Conservation (phyloP, 2,888 invertebrate species). For the Drosophila parthenogenetica region DNA sequence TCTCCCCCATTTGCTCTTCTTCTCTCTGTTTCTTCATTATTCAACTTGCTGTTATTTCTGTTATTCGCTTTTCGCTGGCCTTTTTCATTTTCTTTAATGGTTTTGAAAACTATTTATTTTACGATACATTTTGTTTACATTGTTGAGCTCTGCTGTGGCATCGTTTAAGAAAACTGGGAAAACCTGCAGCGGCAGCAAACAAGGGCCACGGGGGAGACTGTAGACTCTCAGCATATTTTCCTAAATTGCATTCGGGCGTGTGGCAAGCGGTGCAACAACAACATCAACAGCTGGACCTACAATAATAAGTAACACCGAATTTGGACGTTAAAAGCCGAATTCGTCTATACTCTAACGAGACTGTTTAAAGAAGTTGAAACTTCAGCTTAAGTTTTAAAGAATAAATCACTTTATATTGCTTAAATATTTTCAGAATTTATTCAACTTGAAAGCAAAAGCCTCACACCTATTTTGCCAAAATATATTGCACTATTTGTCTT, state of each 20-base stretch:
- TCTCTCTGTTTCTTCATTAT: not conserved
- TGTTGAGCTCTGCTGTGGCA: constrained; percentile 51
- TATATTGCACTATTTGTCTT: too few relatives aligned
- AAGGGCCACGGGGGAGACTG: too few relatives aligned
- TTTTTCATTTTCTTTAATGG: constrained; percentile 50
- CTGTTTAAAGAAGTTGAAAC: not conserved
- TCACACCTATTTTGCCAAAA: too few relatives aligned
- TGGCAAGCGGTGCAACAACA: constrained; percentile 41
- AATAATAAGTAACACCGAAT: constrained; percentile 21
- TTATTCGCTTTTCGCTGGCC: constrained; percentile 31
- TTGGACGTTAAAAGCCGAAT: constrained; percentile 1
- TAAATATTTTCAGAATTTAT: too few relatives aligned
- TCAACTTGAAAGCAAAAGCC: too few relatives aligned
- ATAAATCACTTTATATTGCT: too few relatives aligned
- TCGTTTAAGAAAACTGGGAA: constrained; percentile 32
- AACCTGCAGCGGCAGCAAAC: not conserved
- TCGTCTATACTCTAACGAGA: not conserved
- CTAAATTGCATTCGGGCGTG: constrained; percentile 69
- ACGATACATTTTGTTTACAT: constrained; percentile 79
- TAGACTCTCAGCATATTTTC: constrained; percentile 58
- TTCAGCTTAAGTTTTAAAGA: too few relatives aligned
- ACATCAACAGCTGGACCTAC: constrained; percentile 19
- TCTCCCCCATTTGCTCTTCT: not conserved
- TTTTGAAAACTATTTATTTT: constrained; percentile 76
- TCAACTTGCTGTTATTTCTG: constrained; percentile 1